A percentile compares a stretch with the other conserved stretches of the same genome.
Conservation (phyloP, 1,140 invertebrate genomes). For the Cotesia chilonis region DNA sequence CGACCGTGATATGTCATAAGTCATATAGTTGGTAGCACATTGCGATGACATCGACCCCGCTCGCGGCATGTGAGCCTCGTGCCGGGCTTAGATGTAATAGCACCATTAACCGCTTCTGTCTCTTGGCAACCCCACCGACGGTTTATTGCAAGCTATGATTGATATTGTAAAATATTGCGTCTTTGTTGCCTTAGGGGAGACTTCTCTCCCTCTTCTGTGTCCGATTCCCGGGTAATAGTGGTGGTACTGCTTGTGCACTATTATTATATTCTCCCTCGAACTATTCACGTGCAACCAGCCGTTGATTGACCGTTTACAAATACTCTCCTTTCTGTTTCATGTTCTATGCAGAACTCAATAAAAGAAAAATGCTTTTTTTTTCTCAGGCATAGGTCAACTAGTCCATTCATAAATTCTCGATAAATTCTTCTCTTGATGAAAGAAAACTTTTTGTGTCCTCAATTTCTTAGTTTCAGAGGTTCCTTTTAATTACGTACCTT, state of each 20-base stretch:
- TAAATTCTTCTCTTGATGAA: too few relatives aligned
- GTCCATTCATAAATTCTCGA: too few relatives aligned
- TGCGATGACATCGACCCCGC: slow-evolving; percentile 53
- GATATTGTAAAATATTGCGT: slow-evolving; percentile 54
- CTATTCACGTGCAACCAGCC: slow-evolving; percentile 17
- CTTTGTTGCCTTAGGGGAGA: slow-evolving; percentile 8
- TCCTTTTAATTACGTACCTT: too few relatives aligned
- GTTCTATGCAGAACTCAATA: slow-evolving; percentile 19
- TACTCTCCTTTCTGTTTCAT: slow-evolving; percentile 18
- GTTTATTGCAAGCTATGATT: slow-evolving; percentile 58
- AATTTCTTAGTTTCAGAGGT: too few relatives aligned
- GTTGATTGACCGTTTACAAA: slow-evolving; percentile 39
- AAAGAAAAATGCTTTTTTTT: too few relatives aligned
- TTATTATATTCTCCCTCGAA: slow-evolving; percentile 9
- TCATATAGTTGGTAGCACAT: slow-evolving; percentile 59
- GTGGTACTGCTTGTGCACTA: background rate
- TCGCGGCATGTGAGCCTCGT: slow-evolving; percentile 15
- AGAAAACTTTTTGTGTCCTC: too few relatives aligned
- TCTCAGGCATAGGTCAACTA: too few relatives aligned
- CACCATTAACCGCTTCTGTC: slow-evolving; percentile 58
- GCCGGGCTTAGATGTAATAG: slow-evolving; percentile 52
- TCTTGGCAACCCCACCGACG: slow-evolving; percentile 53
- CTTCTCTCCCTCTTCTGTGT: background rate
- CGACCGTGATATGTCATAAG: slow-evolving; percentile 58
- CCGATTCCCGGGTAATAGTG: background rate